These are phyloP conservation scores for Thymallus thymallus DNA, from an alignment of 2,113 vertebrate genomes.

Conservation along the genomic window DNA sequence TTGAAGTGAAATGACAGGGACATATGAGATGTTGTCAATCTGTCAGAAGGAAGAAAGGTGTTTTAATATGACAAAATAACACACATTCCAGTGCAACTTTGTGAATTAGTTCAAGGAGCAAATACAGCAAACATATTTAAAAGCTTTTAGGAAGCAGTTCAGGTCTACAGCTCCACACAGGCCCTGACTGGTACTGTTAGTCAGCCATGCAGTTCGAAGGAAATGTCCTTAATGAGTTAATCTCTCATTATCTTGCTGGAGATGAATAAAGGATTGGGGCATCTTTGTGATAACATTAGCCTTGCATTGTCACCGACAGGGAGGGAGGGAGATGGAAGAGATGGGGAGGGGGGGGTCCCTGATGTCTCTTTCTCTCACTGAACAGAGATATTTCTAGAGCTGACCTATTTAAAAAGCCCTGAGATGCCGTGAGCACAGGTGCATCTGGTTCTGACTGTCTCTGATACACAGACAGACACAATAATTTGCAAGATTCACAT, in stretches of 20 bases:
- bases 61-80: neutral
- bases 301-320: slow-evolving; percentile 22
- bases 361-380: slow-evolving; percentile 33
- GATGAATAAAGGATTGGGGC: slow-evolving; percentile 20
- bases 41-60: neutral
- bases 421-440: slow-evolving; percentile 56
- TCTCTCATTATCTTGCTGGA: slow-evolving; percentile 45
- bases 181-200: neutral
- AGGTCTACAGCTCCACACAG: neutral
- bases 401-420: slow-evolving; percentile 65
- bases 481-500: slow-evolving; percentile 40
- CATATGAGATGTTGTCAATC: neutral
- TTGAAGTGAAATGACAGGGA: neutral
- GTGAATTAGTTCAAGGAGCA: neutral
- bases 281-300: slow-evolving; percentile 10
- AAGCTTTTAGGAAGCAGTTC: neutral
- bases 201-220: neutral
- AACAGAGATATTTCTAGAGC: slow-evolving; percentile 67
- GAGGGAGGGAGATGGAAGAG: slow-evolving; percentile 12
- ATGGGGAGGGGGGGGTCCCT: slow-evolving; percentile 28
- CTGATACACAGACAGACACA: slow-evolving; percentile 16
- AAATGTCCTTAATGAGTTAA: slow-evolving; percentile 10
- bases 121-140: neutral
- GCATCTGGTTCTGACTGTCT: slow-evolving; percentile 47
- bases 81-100: neutral